Percentiles rank a stretch among this genome's conserved stretches.
Evolutionary conservation across 2,113 vertebrate genomes (phyloP).

Genomic region (Hippocampus guttulatus): DNA sequence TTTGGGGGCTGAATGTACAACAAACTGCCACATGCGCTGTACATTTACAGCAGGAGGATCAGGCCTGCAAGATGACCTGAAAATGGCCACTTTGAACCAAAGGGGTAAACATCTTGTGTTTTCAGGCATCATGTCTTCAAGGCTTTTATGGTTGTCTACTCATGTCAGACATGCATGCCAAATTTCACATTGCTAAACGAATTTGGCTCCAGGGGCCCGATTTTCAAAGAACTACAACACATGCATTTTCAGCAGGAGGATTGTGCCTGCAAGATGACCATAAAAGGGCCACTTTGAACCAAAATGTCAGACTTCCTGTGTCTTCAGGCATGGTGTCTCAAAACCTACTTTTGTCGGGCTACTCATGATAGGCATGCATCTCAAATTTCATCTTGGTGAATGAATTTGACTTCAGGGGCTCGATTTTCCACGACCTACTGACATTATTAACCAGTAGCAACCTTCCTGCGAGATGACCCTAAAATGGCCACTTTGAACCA

Average conservation of each 20-base stretch:
- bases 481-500: too few relatives aligned
- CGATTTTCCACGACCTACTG: background rate
- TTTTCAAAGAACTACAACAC: background rate
- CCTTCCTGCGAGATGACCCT: too few relatives aligned
- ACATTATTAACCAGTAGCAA: background rate
- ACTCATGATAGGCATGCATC: background rate
- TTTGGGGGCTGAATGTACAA: too few relatives aligned
- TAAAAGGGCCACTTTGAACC: background rate
- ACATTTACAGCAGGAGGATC: too few relatives aligned
- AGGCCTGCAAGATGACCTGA: too few relatives aligned
- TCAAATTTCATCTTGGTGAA: background rate
- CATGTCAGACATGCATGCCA: background rate
- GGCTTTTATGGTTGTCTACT: background rate
- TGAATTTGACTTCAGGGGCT: background rate
- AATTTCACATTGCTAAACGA: background rate
- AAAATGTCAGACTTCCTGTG: background rate
- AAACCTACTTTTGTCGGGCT: background rate
- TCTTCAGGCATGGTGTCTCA: background rate
- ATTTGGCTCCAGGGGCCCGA: background rate
- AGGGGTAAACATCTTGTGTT: background rate
- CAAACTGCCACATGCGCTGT: too few relatives aligned
- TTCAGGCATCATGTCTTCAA: background rate
- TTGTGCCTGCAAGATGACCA: too few relatives aligned
- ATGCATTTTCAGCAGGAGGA: background rate
- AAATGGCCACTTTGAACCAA: background rate